These are phyloP conservation scores for Euura saliciscinereae DNA, from an alignment of 1,140 invertebrate genomes.

Conservation along the genomic window DNA sequence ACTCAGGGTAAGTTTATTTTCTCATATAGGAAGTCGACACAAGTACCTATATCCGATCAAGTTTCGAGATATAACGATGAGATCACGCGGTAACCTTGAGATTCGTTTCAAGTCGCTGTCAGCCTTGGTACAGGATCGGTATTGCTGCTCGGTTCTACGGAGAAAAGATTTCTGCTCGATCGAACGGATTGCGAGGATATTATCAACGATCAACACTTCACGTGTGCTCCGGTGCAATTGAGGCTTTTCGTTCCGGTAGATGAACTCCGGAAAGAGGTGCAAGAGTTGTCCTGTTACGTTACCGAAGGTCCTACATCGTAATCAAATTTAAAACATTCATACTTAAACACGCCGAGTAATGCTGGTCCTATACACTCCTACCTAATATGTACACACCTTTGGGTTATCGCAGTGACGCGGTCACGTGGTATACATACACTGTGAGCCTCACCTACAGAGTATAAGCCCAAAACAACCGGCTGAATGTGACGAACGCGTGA, in stretches of 20 bases:
- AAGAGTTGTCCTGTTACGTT: slow-evolving; percentile 55
- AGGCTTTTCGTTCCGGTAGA: slow-evolving; percentile 45
- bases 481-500: too few relatives aligned
- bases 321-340: too few relatives aligned
- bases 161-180: background rate
- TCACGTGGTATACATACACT: too few relatives aligned
- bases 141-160: slow-evolving; percentile 44
- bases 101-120: slow-evolving; percentile 57
- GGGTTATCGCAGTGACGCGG: too few relatives aligned
- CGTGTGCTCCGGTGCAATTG: slow-evolving; percentile 44
- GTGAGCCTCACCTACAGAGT: too few relatives aligned
- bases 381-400: too few relatives aligned
- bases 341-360: too few relatives aligned
- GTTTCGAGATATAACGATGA: slow-evolving; percentile 16
- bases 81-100: slow-evolving; percentile 44
- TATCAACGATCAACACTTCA: background rate
- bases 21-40: too few relatives aligned
- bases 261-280: slow-evolving; percentile 38
- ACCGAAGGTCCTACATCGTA: slow-evolving; percentile 46
- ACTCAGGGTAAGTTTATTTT: slow-evolving; percentile 48
- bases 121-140: slow-evolving; percentile 56
- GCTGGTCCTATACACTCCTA: too few relatives aligned
- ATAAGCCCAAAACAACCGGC: too few relatives aligned
- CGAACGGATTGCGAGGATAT: background rate
- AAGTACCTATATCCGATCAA: too few relatives aligned